These are phyloP conservation scores for Ia io DNA, from an alignment of 2,113 vertebrate genomes.

Conservation along the genomic window DNA sequence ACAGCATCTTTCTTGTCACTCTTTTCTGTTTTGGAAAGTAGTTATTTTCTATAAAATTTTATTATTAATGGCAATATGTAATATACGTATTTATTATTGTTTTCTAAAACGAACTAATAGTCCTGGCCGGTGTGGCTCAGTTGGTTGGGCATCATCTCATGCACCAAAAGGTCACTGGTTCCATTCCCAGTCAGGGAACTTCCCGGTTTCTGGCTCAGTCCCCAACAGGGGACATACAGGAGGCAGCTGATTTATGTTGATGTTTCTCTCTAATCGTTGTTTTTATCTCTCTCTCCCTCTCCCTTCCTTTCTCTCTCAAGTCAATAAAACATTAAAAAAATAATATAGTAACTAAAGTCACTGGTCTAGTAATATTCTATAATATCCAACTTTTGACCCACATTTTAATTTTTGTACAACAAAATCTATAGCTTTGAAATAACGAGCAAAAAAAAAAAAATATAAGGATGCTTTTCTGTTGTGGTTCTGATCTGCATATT, in stretches of 20 bases:
- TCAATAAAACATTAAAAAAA: no score
- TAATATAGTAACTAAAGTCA: neutral
- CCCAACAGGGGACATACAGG: no score
- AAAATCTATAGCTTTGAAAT: neutral
- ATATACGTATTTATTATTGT: neutral
- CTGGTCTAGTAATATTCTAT: neutral
- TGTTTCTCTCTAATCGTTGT: no score
- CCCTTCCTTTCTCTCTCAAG: no score
- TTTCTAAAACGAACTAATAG: neutral
- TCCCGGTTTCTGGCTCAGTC: no score
- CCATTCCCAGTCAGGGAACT: no score
- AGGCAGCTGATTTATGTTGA: no score
- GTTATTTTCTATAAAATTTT: slow-evolving; percentile 5
- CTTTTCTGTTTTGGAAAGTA: neutral
- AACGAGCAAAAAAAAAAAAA: neutral
- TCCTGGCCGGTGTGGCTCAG: no score
- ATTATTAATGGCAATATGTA: neutral
- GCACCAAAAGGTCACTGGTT: no score
- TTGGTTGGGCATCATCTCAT: no score
- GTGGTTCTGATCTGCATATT: neutral
- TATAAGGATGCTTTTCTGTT: neutral
- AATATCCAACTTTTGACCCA: neutral
- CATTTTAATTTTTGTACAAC: neutral
- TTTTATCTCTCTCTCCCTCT: no score
- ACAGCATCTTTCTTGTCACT: neutral